Conservation (phyloP, 1,140 invertebrate genomes). For the Bombus confusus region DNA sequence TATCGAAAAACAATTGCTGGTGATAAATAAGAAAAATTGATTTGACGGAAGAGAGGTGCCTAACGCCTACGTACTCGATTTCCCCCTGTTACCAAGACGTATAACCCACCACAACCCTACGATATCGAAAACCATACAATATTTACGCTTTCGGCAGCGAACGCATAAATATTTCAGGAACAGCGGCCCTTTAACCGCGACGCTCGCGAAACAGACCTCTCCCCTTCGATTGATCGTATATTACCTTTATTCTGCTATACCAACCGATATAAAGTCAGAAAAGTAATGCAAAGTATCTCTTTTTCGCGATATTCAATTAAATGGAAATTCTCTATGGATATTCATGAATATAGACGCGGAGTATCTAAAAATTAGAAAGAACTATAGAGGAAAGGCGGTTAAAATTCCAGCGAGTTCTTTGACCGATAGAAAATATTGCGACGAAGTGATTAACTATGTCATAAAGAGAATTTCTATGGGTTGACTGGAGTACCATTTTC, state of each 20-base stretch:
- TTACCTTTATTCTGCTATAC: conserved; percentile 37
- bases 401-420: neutral
- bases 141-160: conserved; percentile 69
- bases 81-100: conserved; percentile 44
- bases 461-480: neutral
- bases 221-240: conserved; percentile 30
- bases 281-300: conserved; percentile 40
- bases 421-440: neutral
- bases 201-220: conserved; percentile 24
- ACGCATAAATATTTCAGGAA: conserved; percentile 71
- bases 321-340: conserved; percentile 36
- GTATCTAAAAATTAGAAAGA: conserved; percentile 3
- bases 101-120: conserved; percentile 41
- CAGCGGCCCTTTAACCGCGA: conserved; percentile 55
- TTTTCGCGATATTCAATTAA: conserved; percentile 18
- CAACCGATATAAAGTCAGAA: conserved; percentile 29
- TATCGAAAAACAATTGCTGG: conserved; percentile 65
- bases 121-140: conserved; percentile 65
- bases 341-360: conserved; percentile 25
- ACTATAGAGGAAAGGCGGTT: neutral
- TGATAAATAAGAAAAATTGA: conserved; percentile 70
- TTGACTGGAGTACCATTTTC: neutral
- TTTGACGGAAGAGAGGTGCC: conserved; percentile 48
- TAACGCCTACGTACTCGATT: conserved; percentile 39
- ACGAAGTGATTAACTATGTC: neutral